Evolutionary conservation across 2,888 invertebrate species (phyloP), one percentile per base, ranked within the genome.

Genomic region (Xestia xanthographa): DNA sequence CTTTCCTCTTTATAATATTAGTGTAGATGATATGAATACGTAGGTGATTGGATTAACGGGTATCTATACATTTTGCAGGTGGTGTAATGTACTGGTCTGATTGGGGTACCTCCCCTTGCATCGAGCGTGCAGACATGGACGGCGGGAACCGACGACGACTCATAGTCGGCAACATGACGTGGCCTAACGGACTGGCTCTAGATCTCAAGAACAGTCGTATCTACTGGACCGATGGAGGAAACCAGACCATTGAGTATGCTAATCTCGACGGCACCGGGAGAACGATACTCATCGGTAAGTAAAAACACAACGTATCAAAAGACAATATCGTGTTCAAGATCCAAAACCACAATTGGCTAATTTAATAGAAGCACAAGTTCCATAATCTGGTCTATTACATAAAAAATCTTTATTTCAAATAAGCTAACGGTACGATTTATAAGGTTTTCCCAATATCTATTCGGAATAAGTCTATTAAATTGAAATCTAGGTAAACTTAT

Each of bases 1-100:
- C n/a, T n/a, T n/a, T n/a, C n/a, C n/a, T n/a, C n/a, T n/a, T n/a
- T n/a, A n/a, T n/a, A n/a, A 14, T 26, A 26, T 14, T 2, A 34
- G 1, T n/a, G n/a, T n/a, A 26, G 34, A 60, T 34, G 20, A 20
- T 20, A 9, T 17, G 58, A 26, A 20, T 60, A 20, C 1, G 29
- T 1, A 34, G 20, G 20, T 60, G 2, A 20, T 20, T 58, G 29
- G 29, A 58, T 58, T 29, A 5, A 60, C 20, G 58, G 20, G 20
- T 34, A 45, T 11, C 20, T 22, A 17, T 45, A 3, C 9, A 34
- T 77, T 68, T 88, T 69, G 20, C 89, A 97, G 98, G 95, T 92
- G 98, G 98, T 2, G 95, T 97, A 71, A 98, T 99, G 98, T 99
- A 98, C 92, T 99, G 99, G 99, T 98, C 98, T 0, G 98, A 99